phyloP scores from a whole-genome alignment of 1,140 invertebrate genomes.

The Heliconius hewitsoni region DNA sequence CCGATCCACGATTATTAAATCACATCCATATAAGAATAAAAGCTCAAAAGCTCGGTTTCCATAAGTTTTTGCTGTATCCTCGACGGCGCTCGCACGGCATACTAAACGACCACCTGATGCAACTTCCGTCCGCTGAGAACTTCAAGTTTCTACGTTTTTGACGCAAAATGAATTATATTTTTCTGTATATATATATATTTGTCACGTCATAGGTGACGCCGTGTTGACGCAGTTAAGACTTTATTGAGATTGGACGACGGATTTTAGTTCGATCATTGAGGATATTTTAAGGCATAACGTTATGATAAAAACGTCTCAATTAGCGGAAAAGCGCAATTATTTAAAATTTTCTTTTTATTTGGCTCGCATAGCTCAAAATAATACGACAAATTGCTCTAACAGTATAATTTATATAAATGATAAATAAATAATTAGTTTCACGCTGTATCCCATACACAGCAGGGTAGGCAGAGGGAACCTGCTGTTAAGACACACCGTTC shows the following conservation, averaged over 20 bases:
- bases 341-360: no score
- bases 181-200: not conserved
- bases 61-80: constrained; percentile 39
- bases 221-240: not conserved
- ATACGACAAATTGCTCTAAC: no score
- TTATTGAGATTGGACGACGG: not conserved
- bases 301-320: no score
- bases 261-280: not conserved
- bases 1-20: not conserved
- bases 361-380: no score
- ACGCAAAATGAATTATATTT: constrained; percentile 22
- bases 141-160: constrained; percentile 32
- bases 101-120: constrained; percentile 58
- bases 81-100: constrained; percentile 42
- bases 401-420: no score
- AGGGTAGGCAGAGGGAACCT: no score
- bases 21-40: constrained; percentile 15
- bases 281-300: not conserved
- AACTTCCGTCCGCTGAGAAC: constrained; percentile 49
- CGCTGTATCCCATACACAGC: no score
- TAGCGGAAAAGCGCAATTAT: no score
- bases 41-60: constrained; percentile 33
- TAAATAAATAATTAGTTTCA: no score
- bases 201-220: not conserved
- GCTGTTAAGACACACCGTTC: no score